phyloP scores from a whole-genome alignment of 1,140 invertebrate genomes.

The Physella acuta region DNA sequence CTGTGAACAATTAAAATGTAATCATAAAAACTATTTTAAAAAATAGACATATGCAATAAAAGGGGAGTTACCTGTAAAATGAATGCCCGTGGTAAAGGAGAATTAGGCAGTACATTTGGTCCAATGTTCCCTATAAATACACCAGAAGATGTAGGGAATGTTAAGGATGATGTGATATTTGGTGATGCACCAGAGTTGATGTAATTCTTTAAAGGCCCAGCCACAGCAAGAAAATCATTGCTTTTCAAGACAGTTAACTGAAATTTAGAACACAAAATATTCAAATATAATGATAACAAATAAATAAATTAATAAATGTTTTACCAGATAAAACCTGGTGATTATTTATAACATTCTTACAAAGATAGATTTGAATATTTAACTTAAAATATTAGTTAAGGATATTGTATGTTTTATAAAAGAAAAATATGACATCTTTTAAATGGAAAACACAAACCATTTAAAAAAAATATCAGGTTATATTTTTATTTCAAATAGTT shows the following conservation, averaged over 20 bases:
- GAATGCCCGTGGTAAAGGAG: neutral
- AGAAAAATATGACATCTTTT: too few relatives aligned
- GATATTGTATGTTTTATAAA: too few relatives aligned
- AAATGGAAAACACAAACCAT: too few relatives aligned
- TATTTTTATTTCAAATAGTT: too few relatives aligned
- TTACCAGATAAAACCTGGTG: neutral
- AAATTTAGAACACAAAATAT: conserved; percentile 5
- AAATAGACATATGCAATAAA: neutral
- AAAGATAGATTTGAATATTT: neutral
- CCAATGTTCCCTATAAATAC: conserved; percentile 13
- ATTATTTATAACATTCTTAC: neutral
- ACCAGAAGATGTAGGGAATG: neutral
- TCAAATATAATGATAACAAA: neutral
- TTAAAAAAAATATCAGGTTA: too few relatives aligned
- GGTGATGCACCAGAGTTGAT: neutral
- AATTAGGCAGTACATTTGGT: neutral
- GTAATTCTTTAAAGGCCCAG: neutral
- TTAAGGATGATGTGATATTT: neutral
- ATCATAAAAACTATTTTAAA: neutral
- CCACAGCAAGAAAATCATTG: conserved; percentile 15
- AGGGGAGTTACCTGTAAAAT: conserved; percentile 1
- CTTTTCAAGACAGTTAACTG: conserved; percentile 3
- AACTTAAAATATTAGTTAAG: too few relatives aligned
- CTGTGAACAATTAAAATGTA: neutral
- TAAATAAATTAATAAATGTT: neutral